Evolutionary conservation across 2,797 vertebrate species (phyloP).

Genomic region (Antennarius maculatus): DNA sequence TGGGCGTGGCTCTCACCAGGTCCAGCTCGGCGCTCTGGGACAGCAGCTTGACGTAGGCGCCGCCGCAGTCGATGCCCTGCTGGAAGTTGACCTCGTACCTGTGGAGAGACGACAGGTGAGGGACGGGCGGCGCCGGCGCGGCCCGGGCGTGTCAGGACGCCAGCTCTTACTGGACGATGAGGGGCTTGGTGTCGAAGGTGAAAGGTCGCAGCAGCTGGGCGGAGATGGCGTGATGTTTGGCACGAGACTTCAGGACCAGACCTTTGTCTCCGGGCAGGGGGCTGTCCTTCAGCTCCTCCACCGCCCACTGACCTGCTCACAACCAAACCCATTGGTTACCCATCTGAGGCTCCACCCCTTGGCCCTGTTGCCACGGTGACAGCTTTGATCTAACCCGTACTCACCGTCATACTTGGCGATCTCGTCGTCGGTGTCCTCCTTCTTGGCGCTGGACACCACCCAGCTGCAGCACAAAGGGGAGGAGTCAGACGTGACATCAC

Average conservation of each 20-base stretch:
- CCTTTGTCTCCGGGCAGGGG: slow-evolving; percentile 96
- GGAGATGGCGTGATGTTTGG: slow-evolving; percentile 97
- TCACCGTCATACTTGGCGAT: slow-evolving; percentile 97
- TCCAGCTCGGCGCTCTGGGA: slow-evolving; percentile 88
- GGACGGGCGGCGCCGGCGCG: neutral
- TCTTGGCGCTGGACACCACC: slow-evolving; percentile 94
- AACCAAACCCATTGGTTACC: neutral
- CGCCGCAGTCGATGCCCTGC: slow-evolving; percentile 95
- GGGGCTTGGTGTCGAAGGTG: slow-evolving; percentile 89
- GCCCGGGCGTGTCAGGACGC: rapidly evolving
- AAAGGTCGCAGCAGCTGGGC: slow-evolving; percentile 90
- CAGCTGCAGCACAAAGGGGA: slow-evolving; percentile 79
- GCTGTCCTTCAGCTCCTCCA: slow-evolving; percentile 94
- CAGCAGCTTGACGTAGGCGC: slow-evolving; percentile 96
- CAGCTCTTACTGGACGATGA: slow-evolving; percentile 92
- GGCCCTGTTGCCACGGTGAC: too few species aligned
- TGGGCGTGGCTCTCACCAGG: slow-evolving; percentile 82
- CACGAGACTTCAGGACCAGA: slow-evolving; percentile 91
- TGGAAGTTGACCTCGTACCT: slow-evolving; percentile 99
- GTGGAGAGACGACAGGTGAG: neutral
- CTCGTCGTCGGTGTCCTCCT: slow-evolving; percentile 94
- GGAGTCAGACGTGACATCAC: neutral
- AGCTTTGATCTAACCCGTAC: slow-evolving; percentile 30
- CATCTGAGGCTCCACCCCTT: too few species aligned
- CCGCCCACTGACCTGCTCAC: slow-evolving; percentile 90